A percentile compares a stretch with the other conserved stretches of the same genome.
phyloP scores from a whole-genome alignment of 2,888 invertebrate genomes.

The Thymelicus lineola region DNA sequence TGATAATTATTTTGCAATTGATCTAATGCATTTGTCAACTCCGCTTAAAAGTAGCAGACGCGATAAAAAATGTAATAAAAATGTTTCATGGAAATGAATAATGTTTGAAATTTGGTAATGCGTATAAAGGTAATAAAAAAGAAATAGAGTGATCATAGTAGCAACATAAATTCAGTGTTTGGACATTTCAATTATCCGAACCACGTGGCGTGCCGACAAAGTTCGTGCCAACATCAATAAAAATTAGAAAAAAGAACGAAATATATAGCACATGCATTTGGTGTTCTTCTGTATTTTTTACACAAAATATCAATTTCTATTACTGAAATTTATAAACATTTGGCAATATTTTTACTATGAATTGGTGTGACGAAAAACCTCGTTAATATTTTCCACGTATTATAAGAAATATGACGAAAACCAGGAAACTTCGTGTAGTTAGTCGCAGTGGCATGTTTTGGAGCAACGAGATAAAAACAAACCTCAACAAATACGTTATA shows the following conservation, averaged over 20 bases:
- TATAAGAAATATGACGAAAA: no score
- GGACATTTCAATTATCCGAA: constrained; percentile 83
- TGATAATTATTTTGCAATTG: background rate
- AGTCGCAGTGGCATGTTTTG: no score
- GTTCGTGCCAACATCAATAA: constrained; percentile 81
- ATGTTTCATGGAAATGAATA: background rate
- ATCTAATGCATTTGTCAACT: background rate
- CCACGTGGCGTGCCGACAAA: constrained; percentile 80
- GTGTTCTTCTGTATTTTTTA: constrained; percentile 7
- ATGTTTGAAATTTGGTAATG: constrained; percentile 28
- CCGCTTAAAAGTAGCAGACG: no score
- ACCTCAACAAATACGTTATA: no score
- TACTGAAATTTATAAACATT: no score
- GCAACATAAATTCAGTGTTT: constrained; percentile 80
- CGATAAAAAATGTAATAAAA: background rate
- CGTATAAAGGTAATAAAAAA: constrained; percentile 55
- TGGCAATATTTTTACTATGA: background rate
- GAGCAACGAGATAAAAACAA: no score
- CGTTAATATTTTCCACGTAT: no score
- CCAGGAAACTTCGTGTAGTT: no score
- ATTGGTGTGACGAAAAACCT: no score
- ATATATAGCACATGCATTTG: constrained; percentile 43
- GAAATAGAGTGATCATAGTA: constrained; percentile 68
- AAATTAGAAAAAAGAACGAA: constrained; percentile 65
- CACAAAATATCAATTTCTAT: background rate